Evolutionary conservation across 2,888 invertebrate species (phyloP).

Genomic region (Serripes groenlandicus): DNA sequence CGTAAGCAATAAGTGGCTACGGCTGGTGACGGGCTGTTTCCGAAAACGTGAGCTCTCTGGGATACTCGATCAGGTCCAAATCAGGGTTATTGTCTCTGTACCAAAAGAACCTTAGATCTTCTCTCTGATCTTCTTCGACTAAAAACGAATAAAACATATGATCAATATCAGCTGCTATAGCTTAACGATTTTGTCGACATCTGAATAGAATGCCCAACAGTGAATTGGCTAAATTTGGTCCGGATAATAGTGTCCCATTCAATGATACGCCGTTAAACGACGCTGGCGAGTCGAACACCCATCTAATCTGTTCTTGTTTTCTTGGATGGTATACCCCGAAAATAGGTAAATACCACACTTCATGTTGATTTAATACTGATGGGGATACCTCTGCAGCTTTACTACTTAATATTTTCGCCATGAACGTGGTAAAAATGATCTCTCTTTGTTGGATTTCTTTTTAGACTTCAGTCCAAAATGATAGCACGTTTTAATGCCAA

Average conservation of each 20-base stretch:
- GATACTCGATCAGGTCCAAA: conserved; percentile 47
- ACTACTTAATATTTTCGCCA: conserved; percentile 52
- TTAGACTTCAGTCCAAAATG: conserved; percentile 35
- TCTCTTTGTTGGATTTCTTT: conserved; percentile 38
- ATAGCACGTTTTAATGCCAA: conserved; percentile 38
- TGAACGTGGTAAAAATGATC: conserved; percentile 60
- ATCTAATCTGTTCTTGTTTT: conserved; percentile 57
- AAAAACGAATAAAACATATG: conserved; percentile 66
- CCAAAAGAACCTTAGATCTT: conserved; percentile 66
- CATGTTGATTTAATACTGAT: conserved; percentile 7
- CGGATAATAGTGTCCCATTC: conserved; percentile 53
- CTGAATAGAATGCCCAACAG: conserved; percentile 52
- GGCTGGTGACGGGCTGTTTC: conserved; percentile 14
- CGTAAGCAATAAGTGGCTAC: conserved; percentile 13
- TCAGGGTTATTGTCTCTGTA: conserved; percentile 51
- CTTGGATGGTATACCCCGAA: conserved; percentile 63
- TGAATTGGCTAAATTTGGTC: conserved; percentile 62
- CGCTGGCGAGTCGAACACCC: conserved; percentile 66
- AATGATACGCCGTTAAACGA: conserved; percentile 52
- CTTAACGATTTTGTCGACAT: conserved; percentile 45
- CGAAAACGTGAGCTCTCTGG: conserved; percentile 30
- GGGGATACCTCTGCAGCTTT: conserved; percentile 60
- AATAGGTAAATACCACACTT: conserved; percentile 63
- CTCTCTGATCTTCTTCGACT: conserved; percentile 52
- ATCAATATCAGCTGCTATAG: conserved; percentile 59